A percentile compares a stretch with the other conserved stretches of the same genome.
phyloP scores from a whole-genome alignment of 1,140 invertebrate genomes.

The Potamilus streckersoni region DNA sequence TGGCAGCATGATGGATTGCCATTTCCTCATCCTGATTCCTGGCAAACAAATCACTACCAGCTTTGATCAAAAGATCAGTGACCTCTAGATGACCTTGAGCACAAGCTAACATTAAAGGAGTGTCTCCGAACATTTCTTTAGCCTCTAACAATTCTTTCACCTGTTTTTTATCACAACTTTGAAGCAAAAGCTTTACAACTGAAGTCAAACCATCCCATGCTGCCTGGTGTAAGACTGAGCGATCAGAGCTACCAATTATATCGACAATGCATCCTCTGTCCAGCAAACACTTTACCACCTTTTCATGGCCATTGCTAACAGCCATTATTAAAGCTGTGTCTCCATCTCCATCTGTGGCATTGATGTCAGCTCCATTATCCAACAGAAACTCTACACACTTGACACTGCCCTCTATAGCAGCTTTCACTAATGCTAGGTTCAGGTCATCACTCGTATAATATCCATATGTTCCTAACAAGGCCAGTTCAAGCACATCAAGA shows the following conservation, averaged over 20 bases:
- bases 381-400: constrained; percentile 60
- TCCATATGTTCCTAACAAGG: constrained; percentile 3
- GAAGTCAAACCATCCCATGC: no score
- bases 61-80: no score
- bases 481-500: not conserved
- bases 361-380: constrained; percentile 58
- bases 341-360: constrained; percentile 62
- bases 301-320: constrained; percentile 67
- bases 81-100: no score
- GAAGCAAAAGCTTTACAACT: no score
- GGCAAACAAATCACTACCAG: no score
- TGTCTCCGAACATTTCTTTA: no score
- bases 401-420: constrained; percentile 19
- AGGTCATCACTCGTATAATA: not conserved
- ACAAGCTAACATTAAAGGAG: no score
- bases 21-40: not conserved
- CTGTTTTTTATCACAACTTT: no score
- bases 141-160: no score
- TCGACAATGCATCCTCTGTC: not conserved
- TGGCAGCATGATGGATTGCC: constrained; percentile 5
- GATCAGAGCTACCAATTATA: not conserved
- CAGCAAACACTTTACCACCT: constrained; percentile 5
- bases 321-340: constrained; percentile 77
- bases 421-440: constrained; percentile 5
- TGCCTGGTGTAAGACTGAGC: no score